A percentile compares a stretch with the other conserved stretches of the same genome.
These are phyloP conservation scores for Aplodontia rufa DNA, from an alignment of 2,113 vertebrate species.

Conservation along the genomic window DNA sequence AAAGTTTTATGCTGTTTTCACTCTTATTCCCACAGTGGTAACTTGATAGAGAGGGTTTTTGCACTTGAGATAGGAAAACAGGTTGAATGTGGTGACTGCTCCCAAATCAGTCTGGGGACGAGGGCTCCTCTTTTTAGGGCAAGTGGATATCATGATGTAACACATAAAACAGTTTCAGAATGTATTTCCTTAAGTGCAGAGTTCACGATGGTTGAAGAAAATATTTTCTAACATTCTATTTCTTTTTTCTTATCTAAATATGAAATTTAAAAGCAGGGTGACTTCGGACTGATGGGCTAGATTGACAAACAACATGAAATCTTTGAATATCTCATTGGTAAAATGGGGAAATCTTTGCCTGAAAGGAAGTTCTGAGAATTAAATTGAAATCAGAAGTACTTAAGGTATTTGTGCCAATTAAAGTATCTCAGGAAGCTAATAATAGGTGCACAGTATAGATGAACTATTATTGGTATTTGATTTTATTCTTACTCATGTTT, in stretches of 20 bases:
- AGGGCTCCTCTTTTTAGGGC: neutral
- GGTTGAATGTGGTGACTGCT: neutral
- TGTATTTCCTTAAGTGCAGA: neutral
- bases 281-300: neutral
- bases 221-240: constrained; percentile 20
- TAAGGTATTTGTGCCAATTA: neutral
- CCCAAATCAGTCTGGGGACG: neutral
- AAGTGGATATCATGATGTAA: neutral
- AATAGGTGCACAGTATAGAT: neutral
- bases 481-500: neutral
- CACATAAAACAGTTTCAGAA: neutral
- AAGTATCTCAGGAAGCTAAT: neutral
- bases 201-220: neutral
- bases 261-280: neutral
- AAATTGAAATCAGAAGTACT: neutral
- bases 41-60: neutral
- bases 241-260: constrained; percentile 2
- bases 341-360: neutral
- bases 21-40: neutral
- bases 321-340: neutral
- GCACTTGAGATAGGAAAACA: neutral
- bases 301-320: neutral
- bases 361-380: neutral
- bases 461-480: neutral
- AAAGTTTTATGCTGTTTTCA: neutral